These are phyloP conservation scores for Alcedo atthis DNA, from an alignment of 2,797 vertebrate genomes.

Conservation along the genomic window DNA sequence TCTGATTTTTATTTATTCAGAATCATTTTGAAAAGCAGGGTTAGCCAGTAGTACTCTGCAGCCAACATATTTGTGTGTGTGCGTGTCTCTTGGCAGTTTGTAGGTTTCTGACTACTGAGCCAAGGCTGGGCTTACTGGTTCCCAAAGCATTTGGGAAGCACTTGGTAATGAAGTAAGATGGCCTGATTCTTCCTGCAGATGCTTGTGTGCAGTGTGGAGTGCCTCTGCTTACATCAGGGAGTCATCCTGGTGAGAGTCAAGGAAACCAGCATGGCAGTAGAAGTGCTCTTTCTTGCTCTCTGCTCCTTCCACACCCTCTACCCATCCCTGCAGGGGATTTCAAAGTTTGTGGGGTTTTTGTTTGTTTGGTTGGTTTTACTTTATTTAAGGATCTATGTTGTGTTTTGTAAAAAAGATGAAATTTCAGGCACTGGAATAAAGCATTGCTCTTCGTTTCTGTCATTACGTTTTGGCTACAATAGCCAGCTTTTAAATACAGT, in stretches of 20 bases:
- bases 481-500: constrained; percentile 14
- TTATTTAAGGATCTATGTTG: neutral
- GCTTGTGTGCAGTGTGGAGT: rapidly evolving
- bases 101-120: neutral
- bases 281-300: neutral
- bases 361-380: neutral
- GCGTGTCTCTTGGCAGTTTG: constrained; percentile 27
- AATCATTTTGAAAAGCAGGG: neutral
- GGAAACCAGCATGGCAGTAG: neutral
- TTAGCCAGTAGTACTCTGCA: constrained; percentile 11
- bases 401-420: neutral
- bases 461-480: neutral
- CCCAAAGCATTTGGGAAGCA: neutral
- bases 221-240: neutral
- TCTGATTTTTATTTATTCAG: constrained; percentile 9
- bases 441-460: constrained; percentile 5
- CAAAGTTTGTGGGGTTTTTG: neutral
- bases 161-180: neutral
- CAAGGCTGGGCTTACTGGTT: constrained; percentile 22
- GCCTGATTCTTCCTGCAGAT: neutral
- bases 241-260: neutral
- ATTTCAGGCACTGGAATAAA: constrained; percentile 6
- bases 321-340: neutral
- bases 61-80: constrained; percentile 30
- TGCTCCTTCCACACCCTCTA: neutral